These are phyloP conservation scores for Drosophila neocordata DNA, from an alignment of 1,140 invertebrate genomes.

Conservation along the genomic window DNA sequence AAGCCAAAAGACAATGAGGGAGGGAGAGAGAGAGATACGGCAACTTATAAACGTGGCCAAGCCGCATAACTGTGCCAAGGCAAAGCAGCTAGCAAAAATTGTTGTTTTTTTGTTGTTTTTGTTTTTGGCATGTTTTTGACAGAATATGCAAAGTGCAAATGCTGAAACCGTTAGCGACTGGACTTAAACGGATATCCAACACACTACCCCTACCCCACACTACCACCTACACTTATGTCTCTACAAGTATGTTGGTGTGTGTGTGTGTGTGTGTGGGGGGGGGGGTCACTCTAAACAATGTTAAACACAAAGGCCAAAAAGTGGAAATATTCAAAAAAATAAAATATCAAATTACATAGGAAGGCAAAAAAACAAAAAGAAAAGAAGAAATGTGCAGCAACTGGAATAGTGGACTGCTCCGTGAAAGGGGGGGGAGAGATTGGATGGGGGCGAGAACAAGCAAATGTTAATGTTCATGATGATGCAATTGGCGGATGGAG, in stretches of 20 bases:
- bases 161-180: slow-evolving; percentile 21
- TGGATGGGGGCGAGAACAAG: too few relatives aligned
- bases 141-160: slow-evolving; percentile 40
- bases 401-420: neutral
- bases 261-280: too few relatives aligned
- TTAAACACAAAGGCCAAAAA: slow-evolving; percentile 3
- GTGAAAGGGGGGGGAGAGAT: neutral
- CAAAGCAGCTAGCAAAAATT: slow-evolving; percentile 22
- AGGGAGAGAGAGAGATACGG: neutral
- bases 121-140: slow-evolving; percentile 29
- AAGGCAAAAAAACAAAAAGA: slow-evolving; percentile 30
- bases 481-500: slow-evolving; percentile 6
- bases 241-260: too few relatives aligned
- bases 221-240: neutral
- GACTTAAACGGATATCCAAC: slow-evolving; percentile 35
- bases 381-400: slow-evolving; percentile 5
- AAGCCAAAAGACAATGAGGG: slow-evolving; percentile 16
- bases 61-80: slow-evolving; percentile 76
- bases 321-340: neutral
- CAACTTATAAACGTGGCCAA: slow-evolving; percentile 43
- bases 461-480: neutral
- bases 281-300: slow-evolving; percentile 5
- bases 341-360: slow-evolving; percentile 31
- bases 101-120: slow-evolving; percentile 31
- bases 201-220: neutral